Evolutionary conservation across 92 coral and sea anemone species (phyloP).

Genomic region (Blastomussa wellsi): DNA sequence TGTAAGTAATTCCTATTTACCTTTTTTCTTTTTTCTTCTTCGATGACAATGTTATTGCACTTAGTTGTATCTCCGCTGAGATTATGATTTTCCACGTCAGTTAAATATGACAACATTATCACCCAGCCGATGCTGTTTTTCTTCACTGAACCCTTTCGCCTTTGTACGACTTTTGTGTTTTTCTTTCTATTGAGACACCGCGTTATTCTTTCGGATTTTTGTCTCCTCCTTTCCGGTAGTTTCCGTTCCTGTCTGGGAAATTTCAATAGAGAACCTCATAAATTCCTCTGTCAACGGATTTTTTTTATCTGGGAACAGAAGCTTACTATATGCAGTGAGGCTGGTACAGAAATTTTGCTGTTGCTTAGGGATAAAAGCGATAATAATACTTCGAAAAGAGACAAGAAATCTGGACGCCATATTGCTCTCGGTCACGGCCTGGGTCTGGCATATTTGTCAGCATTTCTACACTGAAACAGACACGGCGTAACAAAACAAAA

Average conservation of each 20-base stretch:
- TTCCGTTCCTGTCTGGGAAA: background rate
- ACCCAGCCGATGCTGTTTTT: background rate
- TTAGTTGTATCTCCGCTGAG: no score
- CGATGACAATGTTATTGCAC: no score
- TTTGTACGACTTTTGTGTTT: background rate
- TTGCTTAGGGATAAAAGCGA: background rate
- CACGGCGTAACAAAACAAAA: constrained; percentile 2
- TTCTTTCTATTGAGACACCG: background rate
- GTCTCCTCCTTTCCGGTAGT: background rate
- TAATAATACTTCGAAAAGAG: background rate
- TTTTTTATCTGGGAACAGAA: background rate
- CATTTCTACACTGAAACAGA: constrained; percentile 7
- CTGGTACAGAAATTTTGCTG: background rate
- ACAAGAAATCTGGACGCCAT: constrained; percentile 6
- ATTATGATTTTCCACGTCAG: background rate
- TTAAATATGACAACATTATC: no score
- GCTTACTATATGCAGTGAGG: background rate
- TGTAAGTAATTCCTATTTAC: no score
- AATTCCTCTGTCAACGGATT: background rate
- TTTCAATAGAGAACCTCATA: background rate
- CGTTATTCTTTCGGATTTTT: background rate
- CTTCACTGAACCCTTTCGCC: background rate
- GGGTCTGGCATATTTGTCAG: constrained; percentile 32
- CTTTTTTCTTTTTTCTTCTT: no score
- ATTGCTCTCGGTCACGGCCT: constrained; percentile 33